Percentiles rank a stretch among this genome's conserved stretches.
These are phyloP conservation scores for Andrena dorsata DNA, from an alignment of 2,888 invertebrate genomes.

Conservation along the genomic window DNA sequence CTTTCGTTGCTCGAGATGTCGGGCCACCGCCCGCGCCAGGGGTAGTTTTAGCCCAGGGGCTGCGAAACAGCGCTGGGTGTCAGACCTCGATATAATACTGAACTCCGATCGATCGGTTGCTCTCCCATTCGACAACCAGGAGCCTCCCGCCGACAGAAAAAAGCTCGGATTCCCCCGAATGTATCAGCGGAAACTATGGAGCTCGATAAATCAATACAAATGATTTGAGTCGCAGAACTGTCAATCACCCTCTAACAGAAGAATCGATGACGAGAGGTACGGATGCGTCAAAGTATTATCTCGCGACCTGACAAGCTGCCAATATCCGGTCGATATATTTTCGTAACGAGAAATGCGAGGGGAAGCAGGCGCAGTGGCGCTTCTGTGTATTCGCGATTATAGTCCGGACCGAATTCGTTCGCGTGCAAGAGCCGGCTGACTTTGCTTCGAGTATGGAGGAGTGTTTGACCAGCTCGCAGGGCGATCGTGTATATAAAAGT, in stretches of 20 bases:
- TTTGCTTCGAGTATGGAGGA: not conserved
- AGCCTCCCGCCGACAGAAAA: no score
- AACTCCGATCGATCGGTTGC: not conserved
- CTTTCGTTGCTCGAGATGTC: conserved; percentile 18
- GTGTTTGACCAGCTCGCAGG: not conserved
- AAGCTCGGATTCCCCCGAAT: not conserved
- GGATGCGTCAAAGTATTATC: conserved; percentile 23
- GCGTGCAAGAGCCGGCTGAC: not conserved
- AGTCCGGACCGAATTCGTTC: not conserved
- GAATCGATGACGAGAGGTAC: not conserved
- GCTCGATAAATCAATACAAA: not conserved
- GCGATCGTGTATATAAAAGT: conserved; percentile 15
- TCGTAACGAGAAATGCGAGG: conserved; percentile 29
- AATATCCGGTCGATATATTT: conserved; percentile 42
- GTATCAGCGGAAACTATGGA: not conserved
- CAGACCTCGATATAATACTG: conserved; percentile 33
- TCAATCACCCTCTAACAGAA: not conserved
- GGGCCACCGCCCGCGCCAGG: not conserved
- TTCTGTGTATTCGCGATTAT: conserved; percentile 9
- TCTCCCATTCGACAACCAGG: not conserved
- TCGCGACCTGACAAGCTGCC: conserved; percentile 30
- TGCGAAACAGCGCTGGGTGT: not conserved
- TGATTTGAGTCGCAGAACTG: not conserved
- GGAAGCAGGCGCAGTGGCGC: not conserved
- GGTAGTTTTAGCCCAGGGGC: no score